Base-by-base conservation (phyloP, 2,888 invertebrate species). In the Drosophila subsilvestris region DNA sequence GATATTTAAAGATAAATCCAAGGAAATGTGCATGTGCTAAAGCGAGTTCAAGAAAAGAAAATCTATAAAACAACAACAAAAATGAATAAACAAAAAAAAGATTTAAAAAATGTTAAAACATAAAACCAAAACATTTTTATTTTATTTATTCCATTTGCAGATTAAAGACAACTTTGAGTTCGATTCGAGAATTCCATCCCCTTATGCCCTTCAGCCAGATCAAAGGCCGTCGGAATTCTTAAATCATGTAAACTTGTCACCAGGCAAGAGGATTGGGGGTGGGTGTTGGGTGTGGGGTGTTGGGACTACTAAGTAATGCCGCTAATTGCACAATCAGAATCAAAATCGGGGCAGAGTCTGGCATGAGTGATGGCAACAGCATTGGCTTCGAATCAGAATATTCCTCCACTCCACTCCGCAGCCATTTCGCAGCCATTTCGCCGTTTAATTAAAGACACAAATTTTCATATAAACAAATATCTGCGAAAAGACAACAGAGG, bases 291-390 rank as follows among this genome's bases (percentile, higher is more conserved):
- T 14, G 6, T n/a, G n/a, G n/a, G n/a, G n/a, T n/a, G n/a, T n/a
- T n/a, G 14, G 2, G 0, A 6, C 14, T 6, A 37, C 37, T 43
- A 45, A 29, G 22, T 55, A 48, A 53, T 22, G 61, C 69, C 68
- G 87, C 89, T 89, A 89, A 87, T 89, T 89, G 89, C 83, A 89
- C 87, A 78, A 87, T 89, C 86, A 81, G 60, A 43, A 47, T 56
- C 54, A 29, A 29, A 71, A 54, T 59, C 37, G 9, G 32, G 51
- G 49, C 44, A 49, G 22, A 8, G 20, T 72, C 29, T 84, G 89
- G 14, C 14, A 2, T 37, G 37, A 89, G 75, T 86, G 88, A 75
- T 81, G 88, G 78, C 85, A 84, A 75, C 87, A 88, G 76, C 76
- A 78, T 74, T 78, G 59, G 60, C 71, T 81, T 70, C 69, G 22